phyloP scores from a whole-genome alignment of 1,140 invertebrate genomes.

The Micrasema minimum region DNA sequence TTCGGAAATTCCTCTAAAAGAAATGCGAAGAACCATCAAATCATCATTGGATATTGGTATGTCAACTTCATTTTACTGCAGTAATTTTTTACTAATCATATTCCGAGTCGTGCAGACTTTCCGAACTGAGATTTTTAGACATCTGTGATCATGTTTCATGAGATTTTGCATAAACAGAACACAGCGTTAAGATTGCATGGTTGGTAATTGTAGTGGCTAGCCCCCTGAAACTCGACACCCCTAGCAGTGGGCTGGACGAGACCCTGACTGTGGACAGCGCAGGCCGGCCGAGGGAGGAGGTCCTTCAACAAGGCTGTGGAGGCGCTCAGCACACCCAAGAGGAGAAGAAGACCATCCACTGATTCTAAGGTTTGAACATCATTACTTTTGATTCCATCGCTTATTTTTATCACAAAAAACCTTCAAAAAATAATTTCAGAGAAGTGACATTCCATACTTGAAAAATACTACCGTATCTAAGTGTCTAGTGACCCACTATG shows the following conservation, averaged over 20 bases:
- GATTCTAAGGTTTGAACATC: constrained; percentile 59
- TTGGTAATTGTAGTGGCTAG: constrained; percentile 19
- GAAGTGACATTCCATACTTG: too few species aligned
- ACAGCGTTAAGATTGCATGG: too few species aligned
- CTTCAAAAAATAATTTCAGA: too few species aligned
- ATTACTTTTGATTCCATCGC: too few species aligned
- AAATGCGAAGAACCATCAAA: constrained; percentile 56
- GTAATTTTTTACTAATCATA: too few species aligned
- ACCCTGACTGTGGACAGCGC: constrained; percentile 36
- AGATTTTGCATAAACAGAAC: too few species aligned
- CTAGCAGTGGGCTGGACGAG: constrained; percentile 33
- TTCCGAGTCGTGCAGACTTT: too few species aligned
- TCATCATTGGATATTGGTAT: constrained; percentile 60
- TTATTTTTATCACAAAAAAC: too few species aligned
- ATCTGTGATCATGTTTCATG: too few species aligned
- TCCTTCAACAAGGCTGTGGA: constrained; percentile 63
- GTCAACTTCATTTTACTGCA: constrained; percentile 27
- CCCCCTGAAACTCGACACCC: constrained; percentile 26
- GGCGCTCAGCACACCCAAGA: constrained; percentile 60
- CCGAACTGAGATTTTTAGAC: too few species aligned
- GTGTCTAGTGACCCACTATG: too few species aligned
- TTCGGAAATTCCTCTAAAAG: constrained; percentile 57
- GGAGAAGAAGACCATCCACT: constrained; percentile 56
- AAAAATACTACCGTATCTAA: too few species aligned
- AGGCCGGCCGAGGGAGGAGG: constrained; percentile 58